Base-by-base conservation (phyloP, 2,797 vertebrate genomes). In the Gymnopithys bicolor region DNA sequence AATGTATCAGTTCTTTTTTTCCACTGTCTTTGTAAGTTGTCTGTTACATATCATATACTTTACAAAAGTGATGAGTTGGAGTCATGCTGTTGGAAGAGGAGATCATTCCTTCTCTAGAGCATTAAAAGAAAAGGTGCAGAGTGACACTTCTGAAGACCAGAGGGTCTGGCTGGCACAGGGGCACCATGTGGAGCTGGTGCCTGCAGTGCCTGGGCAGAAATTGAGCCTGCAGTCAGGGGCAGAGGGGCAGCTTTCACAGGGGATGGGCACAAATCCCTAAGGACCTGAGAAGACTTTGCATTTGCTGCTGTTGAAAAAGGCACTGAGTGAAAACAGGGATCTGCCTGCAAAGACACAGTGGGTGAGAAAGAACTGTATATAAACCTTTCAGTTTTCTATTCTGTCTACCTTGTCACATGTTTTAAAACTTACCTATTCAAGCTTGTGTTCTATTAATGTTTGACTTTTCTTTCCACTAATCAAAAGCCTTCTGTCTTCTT, bases 191-290 rank as follows among this genome's bases (percentile, higher is more conserved):
- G 46, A 62, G 46, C 28, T 63, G 68, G 27, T 49, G n/a, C 22
- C 43, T 88, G 63, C 25, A 46, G 60, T 1, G 4, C 21, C 43
- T 32, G 37, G 39, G 64, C n/a, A 74, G 86, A 80, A 92, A 59
- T 0, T 24, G 52, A 86, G 56, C 33, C 39, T 43, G 39, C 3
- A 13, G 21, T 22, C 33, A 75, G 37, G 10, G 23, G 22, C 35
- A 88, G 68, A 80, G 27, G 51, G 33, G 7, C 10, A 39, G 43
- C 39, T 91, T 39, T 66, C 43, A 51, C 2, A 1, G 1, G 5
- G 17, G 3, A 49, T 0, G 0, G 30, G 11, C 17, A 67, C 14
- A 74, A 7, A 37, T 53, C 19, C 25, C 5, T 4, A 30, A 41
- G 32, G 19, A 46, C 16, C 64, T 39, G 35, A 81, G 75, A 59